Evolutionary conservation across 2,888 invertebrate species (phyloP), one percentile per base, ranked within the genome.

Genomic region (Megamerina dolium): DNA sequence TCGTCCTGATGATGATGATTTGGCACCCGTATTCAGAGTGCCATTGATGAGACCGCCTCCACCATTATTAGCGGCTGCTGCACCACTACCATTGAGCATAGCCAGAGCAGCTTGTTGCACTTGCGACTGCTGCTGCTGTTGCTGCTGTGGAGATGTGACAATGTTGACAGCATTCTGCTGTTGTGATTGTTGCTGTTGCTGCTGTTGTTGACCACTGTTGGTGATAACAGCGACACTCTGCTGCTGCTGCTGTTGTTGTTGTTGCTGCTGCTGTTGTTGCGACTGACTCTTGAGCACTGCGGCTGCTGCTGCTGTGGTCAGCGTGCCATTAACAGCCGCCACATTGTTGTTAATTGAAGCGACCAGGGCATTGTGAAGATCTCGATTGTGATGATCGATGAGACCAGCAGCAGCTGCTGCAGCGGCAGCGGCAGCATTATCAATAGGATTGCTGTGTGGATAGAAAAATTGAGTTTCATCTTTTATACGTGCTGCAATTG

Each of bases 1-100:
- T 48, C 85, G 79, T 9, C 85, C 87, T 16, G 85, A 87, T 37
- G 85, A 85, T 45, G 80, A 76, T 57, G 79, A 77, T 54, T 75
- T 75, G 26, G 30, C 33, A 29, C 32, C 44, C 8, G 16, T 41
- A 19, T 34, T 52, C 31, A 40, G 48, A 37, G 20, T 36, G 4
- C 20, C 34, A 16, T 16, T 27, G 19, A 49, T 52, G n/a, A n/a
- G n/a, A n/a, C n/a, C n/a, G n/a, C n/a, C n/a, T 19, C 42, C 36
- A 23, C 43, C 44, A 36, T 35, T 37, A 35, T 44, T 49, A 34
- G 49, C 45, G 27, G 41, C 46, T 37, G 41, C 46, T 36, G 44
- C 37, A 44, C 47, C 45, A 45, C 46, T 49, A 17, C 56, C 54
- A 54, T 54, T 57, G 35, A 54, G 40, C 37, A 57, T 34, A 14